Base-by-base conservation (phyloP, 2,888 invertebrate species). In the Eudemis profundana region DNA sequence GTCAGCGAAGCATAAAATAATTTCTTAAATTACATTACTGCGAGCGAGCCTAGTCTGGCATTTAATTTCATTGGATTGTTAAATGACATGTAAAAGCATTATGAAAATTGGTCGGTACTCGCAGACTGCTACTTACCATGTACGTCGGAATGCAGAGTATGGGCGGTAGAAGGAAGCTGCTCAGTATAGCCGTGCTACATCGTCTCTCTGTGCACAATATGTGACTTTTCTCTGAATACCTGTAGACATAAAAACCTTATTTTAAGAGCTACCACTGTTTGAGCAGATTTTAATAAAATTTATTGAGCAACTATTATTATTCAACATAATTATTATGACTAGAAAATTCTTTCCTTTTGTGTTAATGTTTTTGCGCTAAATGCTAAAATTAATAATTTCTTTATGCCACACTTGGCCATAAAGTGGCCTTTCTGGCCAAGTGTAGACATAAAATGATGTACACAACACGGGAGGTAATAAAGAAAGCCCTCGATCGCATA, bases 141-240 rank as follows among this genome's bases (percentile, higher is more conserved):
- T 95, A 97, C 54, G 96, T 96, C 0, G 98, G 98, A 62, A 96
- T 94, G 83, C 97, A 98, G 17, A 97, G 93, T 60, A 97, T 87
- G 0, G 96, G 94, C 2, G 97, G 96, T 12, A 96, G 90, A 59
- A 96, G 77, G 81, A 96, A 97, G 70, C 97, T 96, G 74, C 94
- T 92, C 19, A 95, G 82, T 64, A 98, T 96, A 10, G 96, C 96
- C 44, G 94, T 89, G 61, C 95, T 95, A 78, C 98, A 97, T 65
- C 97, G 94, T 29, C 94, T 89, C 76, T 96, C 94, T 21, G 96
- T 95, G 82, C 97, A 98, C 75, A 96, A 92, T 17, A 95, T 93
- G 79, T 95, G 94, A 76, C 94, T 96, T 77, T 94, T 94, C 73
- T 96, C 95, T 0, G 97, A 97, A 84, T 96, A 96, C 81, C 96